Conservation (phyloP, 2,888 invertebrate genomes). For the Didymodactylos carnosus region DNA sequence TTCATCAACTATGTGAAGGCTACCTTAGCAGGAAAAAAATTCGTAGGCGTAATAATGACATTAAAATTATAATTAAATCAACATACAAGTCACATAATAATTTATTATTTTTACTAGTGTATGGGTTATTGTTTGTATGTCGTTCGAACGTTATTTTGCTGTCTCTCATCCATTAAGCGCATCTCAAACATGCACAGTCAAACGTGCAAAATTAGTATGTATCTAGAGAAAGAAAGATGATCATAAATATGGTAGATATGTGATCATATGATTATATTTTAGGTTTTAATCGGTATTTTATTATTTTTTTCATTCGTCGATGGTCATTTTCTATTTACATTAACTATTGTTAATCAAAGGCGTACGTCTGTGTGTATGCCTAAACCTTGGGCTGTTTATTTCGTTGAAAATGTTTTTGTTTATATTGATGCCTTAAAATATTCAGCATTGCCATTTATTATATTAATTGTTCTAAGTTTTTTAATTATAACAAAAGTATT, state of each 20-base stretch:
- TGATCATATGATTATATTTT: too few relatives aligned
- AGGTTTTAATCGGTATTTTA: background rate
- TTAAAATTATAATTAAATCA: too few relatives aligned
- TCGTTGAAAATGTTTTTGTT: background rate
- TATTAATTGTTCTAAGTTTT: background rate
- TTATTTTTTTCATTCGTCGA: background rate
- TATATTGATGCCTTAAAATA: background rate
- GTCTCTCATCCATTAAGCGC: constrained; percentile 22
- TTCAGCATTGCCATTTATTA: background rate
- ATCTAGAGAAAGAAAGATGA: too few relatives aligned
- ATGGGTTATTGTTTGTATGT: constrained; percentile 24
- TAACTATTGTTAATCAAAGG: background rate
- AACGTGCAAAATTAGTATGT: constrained; percentile 18
- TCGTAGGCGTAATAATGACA: too few relatives aligned
- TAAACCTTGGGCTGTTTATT: background rate
- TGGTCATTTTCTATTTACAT: background rate
- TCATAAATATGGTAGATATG: too few relatives aligned
- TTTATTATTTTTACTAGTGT: constrained; percentile 16
- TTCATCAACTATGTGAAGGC: too few relatives aligned
- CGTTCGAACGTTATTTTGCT: constrained; percentile 22
- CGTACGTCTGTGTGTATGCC: background rate
- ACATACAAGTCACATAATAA: background rate
- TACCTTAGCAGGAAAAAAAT: too few relatives aligned
- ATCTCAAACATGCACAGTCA: constrained; percentile 18
- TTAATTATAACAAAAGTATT: background rate